These are phyloP conservation scores for Perccottus glenii DNA, from an alignment of 2,113 vertebrate genomes.

Conservation along the genomic window DNA sequence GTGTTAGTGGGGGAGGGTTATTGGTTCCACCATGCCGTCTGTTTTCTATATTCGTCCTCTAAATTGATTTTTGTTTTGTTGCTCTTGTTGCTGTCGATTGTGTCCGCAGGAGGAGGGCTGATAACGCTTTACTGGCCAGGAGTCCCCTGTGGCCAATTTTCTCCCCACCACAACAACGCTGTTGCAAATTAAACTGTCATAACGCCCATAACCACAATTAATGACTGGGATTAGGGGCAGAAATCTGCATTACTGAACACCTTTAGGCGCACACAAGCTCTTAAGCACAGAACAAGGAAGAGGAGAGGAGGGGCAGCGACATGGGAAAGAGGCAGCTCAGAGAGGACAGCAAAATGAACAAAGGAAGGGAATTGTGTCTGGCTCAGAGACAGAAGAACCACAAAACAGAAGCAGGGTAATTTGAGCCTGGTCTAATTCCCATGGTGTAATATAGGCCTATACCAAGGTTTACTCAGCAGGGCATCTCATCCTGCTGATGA, in stretches of 20 bases:
- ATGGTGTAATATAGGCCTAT: too few relatives aligned
- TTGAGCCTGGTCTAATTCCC: too few relatives aligned
- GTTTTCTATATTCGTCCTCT: constrained; percentile 69
- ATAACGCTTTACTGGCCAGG: constrained; percentile 58
- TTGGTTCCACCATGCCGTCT: constrained; percentile 52
- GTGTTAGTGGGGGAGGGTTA: constrained; percentile 51
- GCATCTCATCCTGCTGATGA: too few relatives aligned
- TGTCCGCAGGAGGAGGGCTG: constrained; percentile 56
- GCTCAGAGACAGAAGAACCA: constrained; percentile 20
- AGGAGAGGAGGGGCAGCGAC: not conserved
- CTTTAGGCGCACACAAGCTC: constrained; percentile 62
- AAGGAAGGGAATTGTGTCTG: constrained; percentile 34
- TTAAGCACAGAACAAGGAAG: constrained; percentile 35
- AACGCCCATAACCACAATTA: constrained; percentile 75
- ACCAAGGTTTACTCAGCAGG: too few relatives aligned
- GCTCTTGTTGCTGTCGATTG: constrained; percentile 66
- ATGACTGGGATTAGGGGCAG: constrained; percentile 71
- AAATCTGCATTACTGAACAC: constrained; percentile 74
- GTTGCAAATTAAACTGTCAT: constrained; percentile 80
- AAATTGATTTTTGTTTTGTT: constrained; percentile 77
- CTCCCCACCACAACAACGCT: constrained; percentile 64
- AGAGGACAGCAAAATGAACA: constrained; percentile 35
- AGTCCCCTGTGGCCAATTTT: constrained; percentile 74
- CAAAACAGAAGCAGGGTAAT: constrained; percentile 27
- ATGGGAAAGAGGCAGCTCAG: constrained; percentile 8